phyloP scores from a whole-genome alignment of 2,797 vertebrate species.

The Pipistrellus kuhlii region DNA sequence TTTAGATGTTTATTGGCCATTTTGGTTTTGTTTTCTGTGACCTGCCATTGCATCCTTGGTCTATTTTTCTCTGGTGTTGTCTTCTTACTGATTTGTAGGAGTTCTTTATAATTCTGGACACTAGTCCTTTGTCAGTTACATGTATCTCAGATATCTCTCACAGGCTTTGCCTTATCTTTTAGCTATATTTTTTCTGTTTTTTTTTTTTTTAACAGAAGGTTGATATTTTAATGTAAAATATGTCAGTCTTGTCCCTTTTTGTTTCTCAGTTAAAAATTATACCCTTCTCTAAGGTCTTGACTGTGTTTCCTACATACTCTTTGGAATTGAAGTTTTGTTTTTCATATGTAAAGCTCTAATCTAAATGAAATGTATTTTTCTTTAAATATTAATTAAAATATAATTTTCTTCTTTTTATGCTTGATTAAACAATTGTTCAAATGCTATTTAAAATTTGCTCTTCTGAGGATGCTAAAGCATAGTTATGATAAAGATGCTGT shows the following conservation, averaged over 20 bases:
- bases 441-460: background rate
- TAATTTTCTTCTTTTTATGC: background rate
- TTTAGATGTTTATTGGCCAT: background rate
- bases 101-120: background rate
- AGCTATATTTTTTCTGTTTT: background rate
- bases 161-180: background rate
- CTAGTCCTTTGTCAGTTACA: background rate
- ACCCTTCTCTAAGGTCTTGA: background rate
- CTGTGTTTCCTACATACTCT: background rate
- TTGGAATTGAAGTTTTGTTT: constrained; percentile 16
- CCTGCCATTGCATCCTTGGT: background rate
- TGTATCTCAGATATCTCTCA: background rate
- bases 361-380: background rate
- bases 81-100: background rate
- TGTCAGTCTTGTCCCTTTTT: background rate
- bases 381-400: constrained; percentile 13
- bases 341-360: background rate
- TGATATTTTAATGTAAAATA: constrained; percentile 33
- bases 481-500: background rate
- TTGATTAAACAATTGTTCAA: constrained; percentile 28
- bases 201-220: background rate
- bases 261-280: constrained; percentile 7
- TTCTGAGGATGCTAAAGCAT: constrained; percentile 6
- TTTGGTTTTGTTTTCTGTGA: constrained; percentile 11
- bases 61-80: background rate